Conservation (phyloP, 2,113 vertebrate genomes). For the Catharus bicknelli region DNA sequence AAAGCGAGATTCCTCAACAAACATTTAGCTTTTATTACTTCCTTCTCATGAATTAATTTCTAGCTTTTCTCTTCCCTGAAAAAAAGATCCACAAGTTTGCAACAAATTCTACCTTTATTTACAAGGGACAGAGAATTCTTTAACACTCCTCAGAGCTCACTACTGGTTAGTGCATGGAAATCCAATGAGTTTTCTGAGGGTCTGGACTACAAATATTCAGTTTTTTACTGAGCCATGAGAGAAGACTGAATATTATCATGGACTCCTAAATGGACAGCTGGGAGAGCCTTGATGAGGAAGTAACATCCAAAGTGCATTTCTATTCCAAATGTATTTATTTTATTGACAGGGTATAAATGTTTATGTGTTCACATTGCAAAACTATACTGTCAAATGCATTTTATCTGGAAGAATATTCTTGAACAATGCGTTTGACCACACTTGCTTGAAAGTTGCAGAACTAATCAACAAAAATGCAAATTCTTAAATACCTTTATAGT, state of each 20-base stretch:
- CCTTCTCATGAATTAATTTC: not conserved
- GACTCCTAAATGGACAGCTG: not conserved
- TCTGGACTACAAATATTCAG: not conserved
- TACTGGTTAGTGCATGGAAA: not conserved
- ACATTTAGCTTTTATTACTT: slow-evolving; percentile 38
- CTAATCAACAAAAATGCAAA: not conserved
- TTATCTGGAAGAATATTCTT: not conserved
- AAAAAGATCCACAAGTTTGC: not conserved
- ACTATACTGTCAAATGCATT: not conserved
- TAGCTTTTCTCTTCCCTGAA: not conserved
- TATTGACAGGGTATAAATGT: not conserved
- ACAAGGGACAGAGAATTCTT: not conserved
- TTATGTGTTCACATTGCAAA: not conserved
- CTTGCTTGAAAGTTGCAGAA: not conserved
- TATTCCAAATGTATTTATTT: not conserved
- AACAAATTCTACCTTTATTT: slow-evolving; percentile 8
- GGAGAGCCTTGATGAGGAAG: not conserved
- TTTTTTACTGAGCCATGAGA: slow-evolving; percentile 9
- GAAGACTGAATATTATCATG: slow-evolving; percentile 11
- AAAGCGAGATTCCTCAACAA: slow-evolving; percentile 5
- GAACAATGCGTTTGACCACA: not conserved
- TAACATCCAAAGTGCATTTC: not conserved
- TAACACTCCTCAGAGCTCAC: not conserved
- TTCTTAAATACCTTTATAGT: not conserved
- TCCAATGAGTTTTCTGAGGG: not conserved